Conservation (phyloP, 2,797 vertebrate species). For the Catharus ustulatus region DNA sequence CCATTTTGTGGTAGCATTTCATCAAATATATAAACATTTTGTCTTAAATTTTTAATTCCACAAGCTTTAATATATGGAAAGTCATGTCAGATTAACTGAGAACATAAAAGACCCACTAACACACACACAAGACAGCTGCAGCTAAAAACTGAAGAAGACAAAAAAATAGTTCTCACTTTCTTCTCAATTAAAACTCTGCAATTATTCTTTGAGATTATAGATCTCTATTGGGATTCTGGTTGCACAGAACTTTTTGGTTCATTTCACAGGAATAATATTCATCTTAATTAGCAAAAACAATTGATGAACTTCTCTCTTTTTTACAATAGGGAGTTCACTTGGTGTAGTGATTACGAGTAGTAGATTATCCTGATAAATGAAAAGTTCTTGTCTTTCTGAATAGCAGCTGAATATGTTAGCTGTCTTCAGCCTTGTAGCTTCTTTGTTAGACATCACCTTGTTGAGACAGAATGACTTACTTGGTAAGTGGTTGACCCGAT, state of each 20-base stretch:
- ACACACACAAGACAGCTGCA: slow-evolving; percentile 57
- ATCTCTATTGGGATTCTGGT: slow-evolving; percentile 85
- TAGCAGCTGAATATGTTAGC: slow-evolving; percentile 71
- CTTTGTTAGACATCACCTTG: slow-evolving; percentile 69
- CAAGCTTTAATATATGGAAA: slow-evolving; percentile 11
- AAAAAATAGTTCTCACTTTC: slow-evolving; percentile 76
- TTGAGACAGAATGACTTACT: slow-evolving; percentile 58
- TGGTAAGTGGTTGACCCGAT: slow-evolving; percentile 52
- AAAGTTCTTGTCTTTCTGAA: slow-evolving; percentile 75
- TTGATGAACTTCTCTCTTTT: slow-evolving; percentile 79
- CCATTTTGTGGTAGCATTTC: background rate
- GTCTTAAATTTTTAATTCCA: slow-evolving; percentile 33
- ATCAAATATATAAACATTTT: slow-evolving; percentile 27
- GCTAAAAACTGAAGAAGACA: slow-evolving; percentile 79
- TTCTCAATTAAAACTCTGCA: slow-evolving; percentile 89
- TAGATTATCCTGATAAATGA: slow-evolving; percentile 69
- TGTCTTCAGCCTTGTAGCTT: slow-evolving; percentile 59
- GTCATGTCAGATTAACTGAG: background rate
- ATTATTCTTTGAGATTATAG: slow-evolving; percentile 88
- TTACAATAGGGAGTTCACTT: slow-evolving; percentile 79
- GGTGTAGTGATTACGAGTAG: slow-evolving; percentile 75
- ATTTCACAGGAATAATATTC: slow-evolving; percentile 85
- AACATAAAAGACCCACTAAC: slow-evolving; percentile 7
- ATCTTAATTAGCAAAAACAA: slow-evolving; percentile 92
- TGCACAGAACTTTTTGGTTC: slow-evolving; percentile 82